phyloP scores from a whole-genome alignment of 2,113 vertebrate genomes.

The Sturnus vulgaris region DNA sequence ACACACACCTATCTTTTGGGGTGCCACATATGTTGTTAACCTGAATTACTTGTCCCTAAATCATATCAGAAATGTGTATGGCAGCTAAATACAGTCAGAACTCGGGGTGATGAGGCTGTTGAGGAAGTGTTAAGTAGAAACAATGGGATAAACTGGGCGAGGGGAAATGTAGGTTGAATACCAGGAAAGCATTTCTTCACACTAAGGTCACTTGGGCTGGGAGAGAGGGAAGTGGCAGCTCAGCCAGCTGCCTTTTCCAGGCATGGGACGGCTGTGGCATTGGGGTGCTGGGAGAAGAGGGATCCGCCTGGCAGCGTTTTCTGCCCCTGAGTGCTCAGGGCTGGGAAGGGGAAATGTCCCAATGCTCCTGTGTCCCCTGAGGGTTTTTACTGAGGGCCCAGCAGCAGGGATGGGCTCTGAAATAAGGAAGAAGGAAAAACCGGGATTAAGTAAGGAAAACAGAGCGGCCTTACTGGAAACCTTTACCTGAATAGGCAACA shows the following conservation, averaged over 20 bases:
- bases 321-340: background rate
- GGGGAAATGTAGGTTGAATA: conserved; percentile 26
- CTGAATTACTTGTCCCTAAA: background rate
- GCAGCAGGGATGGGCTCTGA: background rate
- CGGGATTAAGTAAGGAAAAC: background rate
- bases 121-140: conserved; percentile 22
- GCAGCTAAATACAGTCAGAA: background rate
- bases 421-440: background rate
- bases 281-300: background rate
- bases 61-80: background rate
- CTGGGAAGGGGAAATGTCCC: background rate
- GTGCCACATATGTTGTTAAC: background rate
- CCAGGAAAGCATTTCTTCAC: conserved; percentile 40
- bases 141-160: background rate
- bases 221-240: background rate
- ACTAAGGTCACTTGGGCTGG: background rate
- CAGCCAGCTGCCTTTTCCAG: background rate
- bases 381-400: fast-evolving
- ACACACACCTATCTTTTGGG: background rate
- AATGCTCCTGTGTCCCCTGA: background rate
- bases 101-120: background rate
- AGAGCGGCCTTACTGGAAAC: background rate
- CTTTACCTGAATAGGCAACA: background rate
- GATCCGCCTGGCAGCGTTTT: background rate
- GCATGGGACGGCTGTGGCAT: fast-evolving